Percentiles rank a stretch among this genome's conserved stretches.
These are phyloP conservation scores for Drymonia ruficornis DNA, from an alignment of 2,888 invertebrate genomes.

Conservation along the genomic window DNA sequence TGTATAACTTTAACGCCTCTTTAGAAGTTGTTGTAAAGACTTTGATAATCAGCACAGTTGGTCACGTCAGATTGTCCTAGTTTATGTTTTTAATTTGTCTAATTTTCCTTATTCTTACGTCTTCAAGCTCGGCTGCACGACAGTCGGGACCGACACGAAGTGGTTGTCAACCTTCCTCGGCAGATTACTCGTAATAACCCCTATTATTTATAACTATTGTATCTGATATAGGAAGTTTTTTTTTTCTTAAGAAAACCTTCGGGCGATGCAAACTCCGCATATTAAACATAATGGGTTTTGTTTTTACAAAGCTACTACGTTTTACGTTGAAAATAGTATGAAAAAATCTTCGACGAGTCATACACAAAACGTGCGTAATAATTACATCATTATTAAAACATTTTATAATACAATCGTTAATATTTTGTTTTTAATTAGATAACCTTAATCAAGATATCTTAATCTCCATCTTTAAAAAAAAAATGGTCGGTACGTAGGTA, in stretches of 20 bases:
- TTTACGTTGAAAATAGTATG: slow-evolving; percentile 1
- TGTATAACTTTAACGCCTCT: slow-evolving; percentile 7
- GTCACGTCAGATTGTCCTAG: slow-evolving; percentile 51
- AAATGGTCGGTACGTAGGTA: background rate
- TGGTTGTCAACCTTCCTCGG: slow-evolving; percentile 52
- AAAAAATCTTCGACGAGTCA: background rate
- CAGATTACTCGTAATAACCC: slow-evolving; percentile 48
- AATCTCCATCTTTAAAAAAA: background rate
- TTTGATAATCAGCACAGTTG: slow-evolving; percentile 31
- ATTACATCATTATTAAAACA: background rate
- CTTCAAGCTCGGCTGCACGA: slow-evolving; percentile 38
- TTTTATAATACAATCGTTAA: background rate
- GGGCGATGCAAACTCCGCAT: slow-evolving; percentile 34
- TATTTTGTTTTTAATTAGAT: slow-evolving; percentile 5
- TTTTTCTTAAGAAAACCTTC: slow-evolving; percentile 63
- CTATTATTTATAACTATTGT: slow-evolving; percentile 42
- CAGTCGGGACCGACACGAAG: slow-evolving; percentile 36
- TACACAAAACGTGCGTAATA: background rate
- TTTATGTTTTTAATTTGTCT: slow-evolving; percentile 52
- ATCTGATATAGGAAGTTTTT: slow-evolving; percentile 60
- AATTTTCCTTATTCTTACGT: slow-evolving; percentile 41
- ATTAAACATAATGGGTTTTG: slow-evolving; percentile 28
- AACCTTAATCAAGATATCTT: slow-evolving; percentile 9
- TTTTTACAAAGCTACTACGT: slow-evolving; percentile 11
- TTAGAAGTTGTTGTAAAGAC: slow-evolving; percentile 24